A percentile compares a stretch with the other conserved stretches of the same genome.
Evolutionary conservation across 2,888 invertebrate genomes (phyloP).

Genomic region (Pseudococcus longispinus): DNA sequence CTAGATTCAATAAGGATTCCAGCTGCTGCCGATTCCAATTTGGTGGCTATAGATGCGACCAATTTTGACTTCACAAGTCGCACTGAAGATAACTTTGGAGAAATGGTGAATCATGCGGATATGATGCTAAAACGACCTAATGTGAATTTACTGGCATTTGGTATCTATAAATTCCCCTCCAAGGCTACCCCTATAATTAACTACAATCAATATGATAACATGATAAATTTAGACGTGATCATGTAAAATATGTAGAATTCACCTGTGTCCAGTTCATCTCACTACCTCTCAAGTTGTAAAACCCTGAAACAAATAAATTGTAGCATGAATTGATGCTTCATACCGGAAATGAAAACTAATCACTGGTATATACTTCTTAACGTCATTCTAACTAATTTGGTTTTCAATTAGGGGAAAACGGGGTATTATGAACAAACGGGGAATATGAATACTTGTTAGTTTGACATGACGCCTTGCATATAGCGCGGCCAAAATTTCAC

Average conservation of each 20-base stretch:
- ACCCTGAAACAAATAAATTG: neutral
- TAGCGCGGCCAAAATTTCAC: too few relatives aligned
- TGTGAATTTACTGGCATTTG: conserved; percentile 59
- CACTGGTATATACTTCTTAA: too few relatives aligned
- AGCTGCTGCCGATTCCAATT: conserved; percentile 58
- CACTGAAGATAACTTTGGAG: neutral
- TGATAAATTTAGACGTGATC: neutral
- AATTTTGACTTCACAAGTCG: conserved; percentile 56
- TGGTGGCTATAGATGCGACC: conserved; percentile 59
- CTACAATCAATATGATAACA: neutral
- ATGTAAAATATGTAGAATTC: neutral
- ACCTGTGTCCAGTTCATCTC: neutral
- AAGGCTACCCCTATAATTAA: neutral
- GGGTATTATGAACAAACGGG: too few relatives aligned
- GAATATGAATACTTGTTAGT: too few relatives aligned
- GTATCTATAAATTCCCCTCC: neutral
- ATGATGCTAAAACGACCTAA: conserved; percentile 58
- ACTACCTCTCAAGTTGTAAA: neutral
- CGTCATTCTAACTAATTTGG: too few relatives aligned
- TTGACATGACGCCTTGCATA: too few relatives aligned
- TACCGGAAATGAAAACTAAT: too few relatives aligned
- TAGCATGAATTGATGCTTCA: neutral
- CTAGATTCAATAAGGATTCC: conserved; percentile 59
- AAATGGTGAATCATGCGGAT: conserved; percentile 55
- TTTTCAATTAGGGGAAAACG: too few relatives aligned